A percentile compares a stretch with the other conserved stretches of the same genome.
phyloP scores from a whole-genome alignment of 64 coral and sea anemone species.

The Montipora sp. region DNA sequence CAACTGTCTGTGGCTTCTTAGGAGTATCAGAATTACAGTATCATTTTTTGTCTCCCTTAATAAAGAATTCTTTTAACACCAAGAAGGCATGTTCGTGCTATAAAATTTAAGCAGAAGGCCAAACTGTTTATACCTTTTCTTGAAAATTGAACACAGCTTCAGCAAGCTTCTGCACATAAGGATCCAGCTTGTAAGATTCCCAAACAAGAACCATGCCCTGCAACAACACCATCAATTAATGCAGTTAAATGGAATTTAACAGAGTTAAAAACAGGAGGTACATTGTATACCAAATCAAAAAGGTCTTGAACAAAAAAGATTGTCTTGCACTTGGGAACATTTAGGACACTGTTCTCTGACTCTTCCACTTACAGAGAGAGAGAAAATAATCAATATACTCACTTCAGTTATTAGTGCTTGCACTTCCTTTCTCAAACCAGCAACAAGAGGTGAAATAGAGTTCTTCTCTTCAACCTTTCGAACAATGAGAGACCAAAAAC shows the following conservation, averaged over 20 bases:
- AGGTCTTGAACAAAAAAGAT: too few relatives aligned
- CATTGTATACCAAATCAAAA: too few relatives aligned
- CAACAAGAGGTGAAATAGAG: conserved; percentile 90
- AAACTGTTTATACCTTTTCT: conserved; percentile 81
- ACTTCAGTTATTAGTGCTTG: conserved; percentile 93
- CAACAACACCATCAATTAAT: not conserved
- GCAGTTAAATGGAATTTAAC: not conserved
- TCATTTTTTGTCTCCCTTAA: too few relatives aligned
- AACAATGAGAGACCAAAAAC: not conserved
- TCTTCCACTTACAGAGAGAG: too few relatives aligned
- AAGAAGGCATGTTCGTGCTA: too few relatives aligned
- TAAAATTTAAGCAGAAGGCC: too few relatives aligned
- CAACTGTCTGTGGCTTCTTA: too few relatives aligned
- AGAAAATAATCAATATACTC: not conserved
- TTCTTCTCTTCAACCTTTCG: conserved; percentile 91
- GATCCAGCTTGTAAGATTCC: conserved; percentile 99
- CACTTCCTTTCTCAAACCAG: conserved; percentile 94
- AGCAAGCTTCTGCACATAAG: conserved; percentile 95
- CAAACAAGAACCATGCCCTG: conserved; percentile 97
- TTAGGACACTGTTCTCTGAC: too few relatives aligned
- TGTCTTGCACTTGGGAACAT: too few relatives aligned
- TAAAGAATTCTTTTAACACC: too few relatives aligned
- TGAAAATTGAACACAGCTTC: conserved; percentile 98
- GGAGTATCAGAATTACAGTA: too few relatives aligned
- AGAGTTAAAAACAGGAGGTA: too few relatives aligned